Percentiles rank a stretch among this genome's conserved stretches.
Evolutionary conservation across 2,113 vertebrate species (phyloP).

Genomic region (Malaclemys terrapin): DNA sequence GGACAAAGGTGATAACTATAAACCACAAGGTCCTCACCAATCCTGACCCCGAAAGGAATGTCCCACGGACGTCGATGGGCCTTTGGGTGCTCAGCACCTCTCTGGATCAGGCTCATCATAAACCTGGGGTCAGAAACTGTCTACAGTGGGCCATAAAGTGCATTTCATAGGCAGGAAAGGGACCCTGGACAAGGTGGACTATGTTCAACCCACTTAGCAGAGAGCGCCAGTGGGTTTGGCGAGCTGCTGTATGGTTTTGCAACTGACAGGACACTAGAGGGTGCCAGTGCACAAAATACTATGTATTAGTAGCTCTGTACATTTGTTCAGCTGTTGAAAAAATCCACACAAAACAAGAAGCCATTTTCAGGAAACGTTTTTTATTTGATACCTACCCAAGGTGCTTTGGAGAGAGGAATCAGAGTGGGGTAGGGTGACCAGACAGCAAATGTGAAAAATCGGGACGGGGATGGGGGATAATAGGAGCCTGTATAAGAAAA

Average conservation of each 20-base stretch:
- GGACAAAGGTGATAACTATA: accelerated
- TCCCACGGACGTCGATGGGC: neutral
- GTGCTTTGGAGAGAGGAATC: neutral
- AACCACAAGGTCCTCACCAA: accelerated
- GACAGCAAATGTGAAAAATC: no score
- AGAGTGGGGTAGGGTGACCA: no score
- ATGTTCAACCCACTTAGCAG: accelerated
- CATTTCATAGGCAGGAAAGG: conserved; percentile 6
- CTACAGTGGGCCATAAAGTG: conserved; percentile 28
- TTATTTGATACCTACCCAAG: neutral
- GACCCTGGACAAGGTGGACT: neutral
- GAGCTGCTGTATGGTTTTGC: neutral
- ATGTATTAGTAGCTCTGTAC: neutral
- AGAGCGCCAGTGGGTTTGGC: neutral
- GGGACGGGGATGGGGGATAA: no score
- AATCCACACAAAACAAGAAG: neutral
- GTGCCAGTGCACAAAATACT: neutral
- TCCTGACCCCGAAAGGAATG: neutral
- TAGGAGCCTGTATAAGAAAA: no score
- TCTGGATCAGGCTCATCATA: neutral
- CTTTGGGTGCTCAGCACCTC: neutral
- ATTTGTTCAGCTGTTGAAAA: neutral
- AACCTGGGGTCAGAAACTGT: neutral
- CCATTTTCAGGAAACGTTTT: neutral
- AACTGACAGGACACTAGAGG: neutral